These are phyloP conservation scores for Bradypodion ventrale DNA, from an alignment of 2,797 vertebrate genomes.

Conservation along the genomic window DNA sequence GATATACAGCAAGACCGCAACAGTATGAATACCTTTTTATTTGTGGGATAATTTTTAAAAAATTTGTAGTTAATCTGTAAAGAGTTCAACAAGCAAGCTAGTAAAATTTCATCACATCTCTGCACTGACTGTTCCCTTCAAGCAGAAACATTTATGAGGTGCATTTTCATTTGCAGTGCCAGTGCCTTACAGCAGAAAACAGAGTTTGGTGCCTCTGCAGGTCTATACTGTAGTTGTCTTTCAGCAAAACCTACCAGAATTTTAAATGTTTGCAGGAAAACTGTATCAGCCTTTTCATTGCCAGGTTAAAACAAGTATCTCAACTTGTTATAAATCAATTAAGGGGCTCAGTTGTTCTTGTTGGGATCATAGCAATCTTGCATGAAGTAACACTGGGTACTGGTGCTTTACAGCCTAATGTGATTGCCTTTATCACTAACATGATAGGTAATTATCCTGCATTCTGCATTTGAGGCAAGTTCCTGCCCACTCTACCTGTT, in stretches of 20 bases:
- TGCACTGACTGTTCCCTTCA: not conserved
- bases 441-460: no score
- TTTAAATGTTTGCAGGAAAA: not conserved
- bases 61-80: not conserved
- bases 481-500: no score
- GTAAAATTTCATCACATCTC: not conserved
- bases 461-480: no score
- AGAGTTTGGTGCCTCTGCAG: not conserved
- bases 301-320: not conserved
- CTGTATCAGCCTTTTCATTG: not conserved
- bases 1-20: not conserved
- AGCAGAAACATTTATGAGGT: not conserved
- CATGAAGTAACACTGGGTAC: no score
- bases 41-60: not conserved
- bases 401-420: no score
- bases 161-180: not conserved
- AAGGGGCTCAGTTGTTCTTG: not conserved
- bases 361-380: no score
- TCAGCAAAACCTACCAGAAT: not conserved
- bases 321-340: not conserved
- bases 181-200: not conserved
- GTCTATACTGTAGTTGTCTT: not conserved
- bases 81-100: not conserved
- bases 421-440: no score
- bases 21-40: slow-evolving; percentile 9